phyloP scores from a whole-genome alignment of 1,140 invertebrate species.

The Diabrotica undecimpunctata region DNA sequence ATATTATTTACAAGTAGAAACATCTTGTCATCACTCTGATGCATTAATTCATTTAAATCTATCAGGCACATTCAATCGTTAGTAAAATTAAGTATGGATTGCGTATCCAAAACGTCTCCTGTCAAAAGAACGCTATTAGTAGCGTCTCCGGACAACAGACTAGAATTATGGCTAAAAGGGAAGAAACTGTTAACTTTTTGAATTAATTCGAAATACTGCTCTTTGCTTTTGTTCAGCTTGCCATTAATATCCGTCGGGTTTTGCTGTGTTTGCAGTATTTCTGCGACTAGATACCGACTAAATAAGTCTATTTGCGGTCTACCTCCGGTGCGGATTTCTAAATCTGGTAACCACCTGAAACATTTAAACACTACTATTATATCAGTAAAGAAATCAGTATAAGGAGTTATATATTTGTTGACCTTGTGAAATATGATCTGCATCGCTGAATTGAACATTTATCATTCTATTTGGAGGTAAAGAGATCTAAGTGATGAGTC shows the following conservation, averaged over 20 bases:
- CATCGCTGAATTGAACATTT: no score
- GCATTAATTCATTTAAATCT: not conserved
- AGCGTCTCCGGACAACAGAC: conserved; percentile 22
- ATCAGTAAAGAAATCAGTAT: no score
- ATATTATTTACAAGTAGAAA: no score
- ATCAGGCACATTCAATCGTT: conserved; percentile 9
- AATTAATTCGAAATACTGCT: conserved; percentile 39
- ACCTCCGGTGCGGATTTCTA: conserved; percentile 77
- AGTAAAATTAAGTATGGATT: conserved; percentile 46
- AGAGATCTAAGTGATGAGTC: no score
- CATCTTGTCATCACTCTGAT: not conserved
- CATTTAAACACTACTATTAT: not conserved
- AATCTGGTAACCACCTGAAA: conserved; percentile 72
- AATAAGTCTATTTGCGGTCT: conserved; percentile 63
- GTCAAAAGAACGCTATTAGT: conserved; percentile 39
- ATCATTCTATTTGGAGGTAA: no score
- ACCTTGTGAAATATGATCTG: no score
- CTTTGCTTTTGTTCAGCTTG: conserved; percentile 36
- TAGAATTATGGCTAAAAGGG: conserved; percentile 47
- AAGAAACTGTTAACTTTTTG: conserved; percentile 52
- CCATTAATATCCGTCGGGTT: conserved; percentile 39
- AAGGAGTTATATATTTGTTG: no score
- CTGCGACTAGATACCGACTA: conserved; percentile 54
- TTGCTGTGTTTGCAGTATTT: conserved; percentile 54
- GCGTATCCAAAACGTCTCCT: conserved; percentile 43